These are phyloP conservation scores for Heterodera schachtii DNA, from an alignment of 1,140 invertebrate species.

Conservation along the genomic window DNA sequence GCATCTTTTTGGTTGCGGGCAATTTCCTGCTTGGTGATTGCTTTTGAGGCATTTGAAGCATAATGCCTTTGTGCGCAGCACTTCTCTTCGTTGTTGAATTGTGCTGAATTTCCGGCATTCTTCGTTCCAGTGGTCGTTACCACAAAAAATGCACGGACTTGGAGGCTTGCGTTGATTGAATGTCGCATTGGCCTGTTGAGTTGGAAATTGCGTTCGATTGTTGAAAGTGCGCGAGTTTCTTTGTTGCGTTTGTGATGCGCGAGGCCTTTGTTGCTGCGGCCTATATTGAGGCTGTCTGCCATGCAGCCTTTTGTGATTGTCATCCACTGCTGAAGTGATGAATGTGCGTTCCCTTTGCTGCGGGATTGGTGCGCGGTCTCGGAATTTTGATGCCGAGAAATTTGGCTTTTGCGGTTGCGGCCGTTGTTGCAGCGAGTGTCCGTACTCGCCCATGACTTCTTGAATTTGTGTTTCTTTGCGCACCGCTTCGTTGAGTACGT, in stretches of 20 bases:
- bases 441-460: constrained; percentile 13
- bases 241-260: too few relatives aligned
- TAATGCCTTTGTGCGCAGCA: neutral
- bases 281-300: too few relatives aligned
- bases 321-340: neutral
- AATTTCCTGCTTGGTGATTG: neutral
- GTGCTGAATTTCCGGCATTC: neutral
- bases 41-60: neutral
- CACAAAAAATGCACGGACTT: neutral
- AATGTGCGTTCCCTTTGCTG: neutral
- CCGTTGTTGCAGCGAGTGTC: neutral
- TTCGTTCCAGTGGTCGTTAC: neutral
- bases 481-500: neutral
- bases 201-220: too few relatives aligned
- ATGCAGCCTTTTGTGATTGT: neutral
- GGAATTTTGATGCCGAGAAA: neutral
- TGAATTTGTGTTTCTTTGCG: constrained; percentile 1
- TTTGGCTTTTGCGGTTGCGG: neutral
- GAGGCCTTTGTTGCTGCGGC: too few relatives aligned
- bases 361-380: neutral
- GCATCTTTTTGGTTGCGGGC: neutral
- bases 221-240: too few relatives aligned
- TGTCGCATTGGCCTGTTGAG: too few relatives aligned
- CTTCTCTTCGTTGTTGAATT: neutral
- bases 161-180: neutral